These are phyloP conservation scores for Sterrhoptilus dennistouni DNA, from an alignment of 2,113 vertebrate genomes.

Conservation along the genomic window DNA sequence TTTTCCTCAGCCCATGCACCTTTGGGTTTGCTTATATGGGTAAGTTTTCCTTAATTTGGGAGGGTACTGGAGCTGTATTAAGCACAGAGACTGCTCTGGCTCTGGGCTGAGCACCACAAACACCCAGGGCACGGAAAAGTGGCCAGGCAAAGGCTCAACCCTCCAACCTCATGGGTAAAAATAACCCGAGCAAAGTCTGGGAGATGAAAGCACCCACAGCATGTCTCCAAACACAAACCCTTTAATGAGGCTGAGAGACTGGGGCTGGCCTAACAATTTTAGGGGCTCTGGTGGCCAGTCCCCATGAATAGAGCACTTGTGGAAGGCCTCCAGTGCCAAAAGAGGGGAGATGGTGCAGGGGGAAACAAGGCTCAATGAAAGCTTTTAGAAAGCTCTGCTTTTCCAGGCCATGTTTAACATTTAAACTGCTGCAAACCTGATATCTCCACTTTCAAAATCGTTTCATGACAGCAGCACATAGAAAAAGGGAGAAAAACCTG, in stretches of 20 bases:
- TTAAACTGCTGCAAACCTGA: neutral
- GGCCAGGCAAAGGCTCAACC: neutral
- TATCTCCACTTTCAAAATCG: neutral
- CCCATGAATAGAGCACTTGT: slow-evolving; percentile 14
- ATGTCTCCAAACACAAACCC: neutral
- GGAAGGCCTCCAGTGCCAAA: neutral
- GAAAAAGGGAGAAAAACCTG: slow-evolving; percentile 1
- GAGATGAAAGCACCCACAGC: slow-evolving; percentile 25
- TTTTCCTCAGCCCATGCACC: neutral
- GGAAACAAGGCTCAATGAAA: slow-evolving; percentile 22
- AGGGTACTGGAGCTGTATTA: neutral
- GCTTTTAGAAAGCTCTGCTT: slow-evolving; percentile 34
- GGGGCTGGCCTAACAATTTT: neutral
- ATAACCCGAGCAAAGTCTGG: neutral
- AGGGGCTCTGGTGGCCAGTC: neutral
- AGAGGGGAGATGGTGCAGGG: no score
- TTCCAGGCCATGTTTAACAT: neutral
- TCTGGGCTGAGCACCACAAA: neutral
- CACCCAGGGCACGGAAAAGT: neutral
- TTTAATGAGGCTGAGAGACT: neutral
- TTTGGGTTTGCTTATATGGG: neutral
- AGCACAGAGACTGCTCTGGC: neutral
- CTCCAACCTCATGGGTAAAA: neutral
- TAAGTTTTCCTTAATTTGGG: neutral
- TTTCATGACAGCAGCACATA: neutral